A percentile compares a stretch with the other conserved stretches of the same genome.
Evolutionary conservation across 2,888 invertebrate genomes (phyloP).

Genomic region (Bugula neritina): DNA sequence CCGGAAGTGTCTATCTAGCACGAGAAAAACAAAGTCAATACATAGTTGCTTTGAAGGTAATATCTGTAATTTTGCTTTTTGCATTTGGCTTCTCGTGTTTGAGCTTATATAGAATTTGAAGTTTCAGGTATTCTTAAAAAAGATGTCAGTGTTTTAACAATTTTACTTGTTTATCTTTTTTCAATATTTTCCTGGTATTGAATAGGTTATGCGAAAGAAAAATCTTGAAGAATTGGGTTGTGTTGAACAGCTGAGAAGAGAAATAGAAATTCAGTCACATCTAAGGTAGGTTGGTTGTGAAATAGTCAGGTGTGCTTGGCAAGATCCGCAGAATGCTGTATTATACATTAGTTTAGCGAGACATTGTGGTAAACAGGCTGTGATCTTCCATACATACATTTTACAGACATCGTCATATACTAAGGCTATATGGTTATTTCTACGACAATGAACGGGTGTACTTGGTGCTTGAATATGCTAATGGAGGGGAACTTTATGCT

Average conservation of each 20-base stretch:
- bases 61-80: neutral
- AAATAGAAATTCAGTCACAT: constrained; percentile 94
- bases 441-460: constrained; percentile 88
- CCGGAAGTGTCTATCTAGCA: constrained; percentile 92
- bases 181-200: too few relatives aligned
- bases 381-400: constrained; percentile 12
- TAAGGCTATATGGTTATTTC: constrained; percentile 89
- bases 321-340: too few relatives aligned
- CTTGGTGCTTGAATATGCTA: constrained; percentile 89
- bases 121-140: too few relatives aligned
- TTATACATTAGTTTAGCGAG: too few relatives aligned
- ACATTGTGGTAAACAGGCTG: constrained; percentile 26
- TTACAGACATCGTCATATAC: constrained; percentile 81
- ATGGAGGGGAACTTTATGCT: constrained; percentile 77
- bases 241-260: constrained; percentile 87
- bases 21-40: constrained; percentile 81
- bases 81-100: too few relatives aligned
- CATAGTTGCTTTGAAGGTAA: constrained; percentile 57
- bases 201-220: constrained; percentile 66
- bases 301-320: too few relatives aligned
- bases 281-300: too few relatives aligned
- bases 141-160: too few relatives aligned
- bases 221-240: constrained; percentile 79
- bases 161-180: too few relatives aligned
- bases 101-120: too few relatives aligned